These are phyloP conservation scores for Opisthograptis luteolata DNA, from an alignment of 2,888 invertebrate genomes.

Conservation along the genomic window DNA sequence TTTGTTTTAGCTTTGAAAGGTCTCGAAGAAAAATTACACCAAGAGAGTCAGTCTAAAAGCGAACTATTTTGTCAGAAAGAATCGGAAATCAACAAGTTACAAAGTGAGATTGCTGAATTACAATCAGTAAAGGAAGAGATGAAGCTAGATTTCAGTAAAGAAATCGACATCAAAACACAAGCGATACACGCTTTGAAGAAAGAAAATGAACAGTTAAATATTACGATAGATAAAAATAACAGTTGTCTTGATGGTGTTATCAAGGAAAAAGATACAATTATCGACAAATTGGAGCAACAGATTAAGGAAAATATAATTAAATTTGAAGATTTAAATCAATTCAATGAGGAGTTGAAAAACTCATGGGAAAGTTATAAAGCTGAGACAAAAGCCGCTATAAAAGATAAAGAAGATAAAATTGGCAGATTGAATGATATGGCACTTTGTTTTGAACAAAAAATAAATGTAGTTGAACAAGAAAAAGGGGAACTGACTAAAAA, in stretches of 20 bases:
- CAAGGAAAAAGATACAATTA: slow-evolving; percentile 55
- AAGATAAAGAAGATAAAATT: slow-evolving; percentile 44
- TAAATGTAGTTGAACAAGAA: slow-evolving; percentile 16
- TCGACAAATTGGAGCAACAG: slow-evolving; percentile 52
- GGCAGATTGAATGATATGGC: slow-evolving; percentile 31
- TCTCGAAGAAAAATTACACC: slow-evolving; percentile 37
- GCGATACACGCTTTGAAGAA: slow-evolving; percentile 47
- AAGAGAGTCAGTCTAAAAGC: slow-evolving; percentile 32
- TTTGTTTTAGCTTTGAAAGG: slow-evolving; percentile 45
- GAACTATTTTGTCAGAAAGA: slow-evolving; percentile 40
- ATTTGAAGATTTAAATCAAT: slow-evolving; percentile 45
- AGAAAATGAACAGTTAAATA: slow-evolving; percentile 58
- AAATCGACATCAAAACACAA: slow-evolving; percentile 42
- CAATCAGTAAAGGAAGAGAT: slow-evolving; percentile 40
- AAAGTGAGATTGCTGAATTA: slow-evolving; percentile 38
- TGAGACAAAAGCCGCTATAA: slow-evolving; percentile 42
- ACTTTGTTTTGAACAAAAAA: slow-evolving; percentile 16
- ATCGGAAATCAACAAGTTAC: slow-evolving; percentile 40
- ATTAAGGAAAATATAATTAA: slow-evolving; percentile 42
- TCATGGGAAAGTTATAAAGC: slow-evolving; percentile 49
- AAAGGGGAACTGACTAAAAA: slow-evolving; percentile 19
- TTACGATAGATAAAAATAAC: slow-evolving; percentile 54
- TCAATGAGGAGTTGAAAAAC: slow-evolving; percentile 49
- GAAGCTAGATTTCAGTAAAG: slow-evolving; percentile 46
- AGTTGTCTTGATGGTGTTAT: slow-evolving; percentile 51